Evolutionary conservation across 2,797 vertebrate genomes (phyloP).

Genomic region (Phyllotis vaccarum): DNA sequence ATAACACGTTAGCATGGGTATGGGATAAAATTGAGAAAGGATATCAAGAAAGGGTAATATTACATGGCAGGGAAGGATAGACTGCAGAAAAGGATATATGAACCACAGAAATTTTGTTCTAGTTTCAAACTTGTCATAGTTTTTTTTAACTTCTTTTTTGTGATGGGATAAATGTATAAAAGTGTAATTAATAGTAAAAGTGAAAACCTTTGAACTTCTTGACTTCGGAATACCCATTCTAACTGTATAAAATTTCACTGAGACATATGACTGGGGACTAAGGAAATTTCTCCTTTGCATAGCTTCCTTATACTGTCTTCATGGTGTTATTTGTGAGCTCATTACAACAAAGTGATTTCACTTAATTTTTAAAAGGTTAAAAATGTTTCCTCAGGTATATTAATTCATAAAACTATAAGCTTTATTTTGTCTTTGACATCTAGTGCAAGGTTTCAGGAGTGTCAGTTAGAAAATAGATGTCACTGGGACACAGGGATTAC

Average conservation of each 20-base stretch:
- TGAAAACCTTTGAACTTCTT: neutral
- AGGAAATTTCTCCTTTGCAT: neutral
- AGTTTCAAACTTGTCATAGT: neutral
- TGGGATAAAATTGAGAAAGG: neutral
- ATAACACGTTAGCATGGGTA: neutral
- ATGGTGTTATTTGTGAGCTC: neutral
- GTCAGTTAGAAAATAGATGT: neutral
- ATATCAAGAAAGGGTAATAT: neutral
- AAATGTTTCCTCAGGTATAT: conserved; percentile 8
- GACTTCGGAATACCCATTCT: neutral
- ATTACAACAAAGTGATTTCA: neutral
- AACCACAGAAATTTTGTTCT: neutral
- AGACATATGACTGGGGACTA: neutral
- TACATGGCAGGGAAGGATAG: neutral
- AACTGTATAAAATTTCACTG: neutral
- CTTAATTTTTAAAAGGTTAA: neutral
- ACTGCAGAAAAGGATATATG: neutral
- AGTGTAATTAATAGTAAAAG: neutral
- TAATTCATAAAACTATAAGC: neutral
- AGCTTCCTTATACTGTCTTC: neutral
- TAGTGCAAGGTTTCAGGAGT: neutral
- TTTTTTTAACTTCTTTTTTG: neutral
- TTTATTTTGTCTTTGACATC: conserved; percentile 35
- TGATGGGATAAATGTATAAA: neutral
- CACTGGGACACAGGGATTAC: too few species aligned